These are phyloP conservation scores for Erebia palarica DNA, from an alignment of 2,888 invertebrate species.

Conservation along the genomic window DNA sequence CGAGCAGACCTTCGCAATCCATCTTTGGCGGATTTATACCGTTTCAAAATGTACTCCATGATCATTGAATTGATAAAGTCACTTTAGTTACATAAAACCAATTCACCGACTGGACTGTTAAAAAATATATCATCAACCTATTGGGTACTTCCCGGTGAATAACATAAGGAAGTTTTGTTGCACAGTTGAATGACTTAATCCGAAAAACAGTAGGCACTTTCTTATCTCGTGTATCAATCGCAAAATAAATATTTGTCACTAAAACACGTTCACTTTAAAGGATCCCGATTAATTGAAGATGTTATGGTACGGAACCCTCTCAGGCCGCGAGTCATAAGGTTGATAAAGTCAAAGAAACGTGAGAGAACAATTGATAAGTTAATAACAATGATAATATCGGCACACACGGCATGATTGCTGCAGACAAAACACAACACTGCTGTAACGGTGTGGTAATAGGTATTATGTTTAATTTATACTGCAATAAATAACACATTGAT, in stretches of 20 bases:
- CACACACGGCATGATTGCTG: constrained; percentile 58
- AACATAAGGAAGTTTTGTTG: not conserved
- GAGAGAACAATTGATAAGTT: constrained; percentile 36
- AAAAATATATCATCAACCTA: no score
- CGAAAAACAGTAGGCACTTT: not conserved
- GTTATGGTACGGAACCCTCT: not conserved
- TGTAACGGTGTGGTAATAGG: constrained; percentile 33
- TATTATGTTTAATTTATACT: constrained; percentile 40
- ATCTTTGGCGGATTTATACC: not conserved
- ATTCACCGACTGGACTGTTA: not conserved
- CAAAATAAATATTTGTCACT: not conserved
- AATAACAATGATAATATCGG: constrained; percentile 28
- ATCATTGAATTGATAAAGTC: not conserved
- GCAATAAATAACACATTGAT: constrained; percentile 52
- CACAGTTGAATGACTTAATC: not conserved
- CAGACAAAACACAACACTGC: constrained; percentile 53
- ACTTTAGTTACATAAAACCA: not conserved
- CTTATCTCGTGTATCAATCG: not conserved
- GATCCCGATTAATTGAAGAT: not conserved
- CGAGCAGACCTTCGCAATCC: not conserved
- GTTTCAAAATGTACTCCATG: not conserved
- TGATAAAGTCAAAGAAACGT: constrained; percentile 2
- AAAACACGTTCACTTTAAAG: not conserved
- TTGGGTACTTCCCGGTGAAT: no score
- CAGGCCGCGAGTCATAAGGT: not conserved